A percentile compares a stretch with the other conserved stretches of the same genome.
phyloP scores from a whole-genome alignment of 2,888 invertebrate species.

The Cephus spinipes region DNA sequence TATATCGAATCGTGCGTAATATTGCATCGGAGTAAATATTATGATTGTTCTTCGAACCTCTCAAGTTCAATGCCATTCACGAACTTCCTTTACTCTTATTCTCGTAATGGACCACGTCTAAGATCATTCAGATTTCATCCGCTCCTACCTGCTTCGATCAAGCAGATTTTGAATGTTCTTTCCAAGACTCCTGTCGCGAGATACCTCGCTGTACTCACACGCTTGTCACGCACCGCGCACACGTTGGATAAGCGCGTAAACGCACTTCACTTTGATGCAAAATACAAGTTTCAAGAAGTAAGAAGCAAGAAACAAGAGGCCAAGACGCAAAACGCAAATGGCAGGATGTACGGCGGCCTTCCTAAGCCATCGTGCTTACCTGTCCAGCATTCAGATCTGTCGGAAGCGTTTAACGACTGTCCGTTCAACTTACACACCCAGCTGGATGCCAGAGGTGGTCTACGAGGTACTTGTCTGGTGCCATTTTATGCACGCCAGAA shows the following conservation, averaged over 20 bases:
- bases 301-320: neutral
- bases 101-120: too few relatives aligned
- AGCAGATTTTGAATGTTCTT: neutral
- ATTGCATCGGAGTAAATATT: too few relatives aligned
- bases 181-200: neutral
- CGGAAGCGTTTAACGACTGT: slow-evolving; percentile 44
- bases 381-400: slow-evolving; percentile 35
- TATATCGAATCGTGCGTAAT: too few relatives aligned
- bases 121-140: too few relatives aligned
- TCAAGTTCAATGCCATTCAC: too few relatives aligned
- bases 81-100: too few relatives aligned
- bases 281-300: neutral
- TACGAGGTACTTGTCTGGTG: slow-evolving; percentile 30
- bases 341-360: slow-evolving; percentile 1
- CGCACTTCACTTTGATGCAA: too few relatives aligned
- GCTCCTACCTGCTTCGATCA: too few relatives aligned
- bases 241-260: neutral
- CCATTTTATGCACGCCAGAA: slow-evolving; percentile 37
- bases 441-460: slow-evolving; percentile 32
- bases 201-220: neutral
- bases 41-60: too few relatives aligned
- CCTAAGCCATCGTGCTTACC: slow-evolving; percentile 21
- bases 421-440: slow-evolving; percentile 37
- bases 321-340: neutral
- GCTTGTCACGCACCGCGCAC: neutral